Conservation (phyloP, 2,797 vertebrate species). For the Strix occidentalis region DNA sequence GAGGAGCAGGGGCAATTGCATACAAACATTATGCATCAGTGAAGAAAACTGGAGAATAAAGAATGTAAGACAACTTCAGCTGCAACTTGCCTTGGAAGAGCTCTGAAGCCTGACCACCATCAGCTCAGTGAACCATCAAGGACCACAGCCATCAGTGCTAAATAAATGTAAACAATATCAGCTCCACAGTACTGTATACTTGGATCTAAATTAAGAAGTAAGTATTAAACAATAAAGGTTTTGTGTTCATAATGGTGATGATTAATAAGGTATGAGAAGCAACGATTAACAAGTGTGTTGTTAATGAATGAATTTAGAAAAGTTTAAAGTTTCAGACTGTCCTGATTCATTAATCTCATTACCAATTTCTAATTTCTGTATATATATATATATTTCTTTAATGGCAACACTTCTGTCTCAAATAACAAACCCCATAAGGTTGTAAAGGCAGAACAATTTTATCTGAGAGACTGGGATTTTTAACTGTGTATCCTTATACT, state of each 20-base stretch:
- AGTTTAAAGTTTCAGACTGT: not conserved
- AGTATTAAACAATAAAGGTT: not conserved
- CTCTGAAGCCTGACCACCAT: not conserved
- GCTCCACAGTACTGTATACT: not conserved
- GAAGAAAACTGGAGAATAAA: not conserved
- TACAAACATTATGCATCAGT: not conserved
- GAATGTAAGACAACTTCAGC: not conserved
- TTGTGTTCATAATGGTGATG: not conserved
- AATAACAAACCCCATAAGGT: not conserved
- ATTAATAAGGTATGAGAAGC: not conserved
- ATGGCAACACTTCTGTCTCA: not conserved
- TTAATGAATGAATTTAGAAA: not conserved
- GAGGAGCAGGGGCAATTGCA: not conserved
- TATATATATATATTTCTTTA: not conserved
- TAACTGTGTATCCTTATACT: not conserved
- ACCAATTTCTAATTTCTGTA: not conserved
- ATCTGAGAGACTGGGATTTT: not conserved
- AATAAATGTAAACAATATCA: not conserved
- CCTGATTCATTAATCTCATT: not conserved
- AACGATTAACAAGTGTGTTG: not conserved
- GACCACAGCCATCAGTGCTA: not conserved
- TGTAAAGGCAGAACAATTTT: not conserved
- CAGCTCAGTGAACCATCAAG: not conserved
- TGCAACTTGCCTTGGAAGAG: not conserved
- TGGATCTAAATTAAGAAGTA: not conserved